Percentiles rank a stretch among this genome's conserved stretches.
phyloP scores from a whole-genome alignment of 1,140 invertebrate species.

The Hylyphantes graminicola region DNA sequence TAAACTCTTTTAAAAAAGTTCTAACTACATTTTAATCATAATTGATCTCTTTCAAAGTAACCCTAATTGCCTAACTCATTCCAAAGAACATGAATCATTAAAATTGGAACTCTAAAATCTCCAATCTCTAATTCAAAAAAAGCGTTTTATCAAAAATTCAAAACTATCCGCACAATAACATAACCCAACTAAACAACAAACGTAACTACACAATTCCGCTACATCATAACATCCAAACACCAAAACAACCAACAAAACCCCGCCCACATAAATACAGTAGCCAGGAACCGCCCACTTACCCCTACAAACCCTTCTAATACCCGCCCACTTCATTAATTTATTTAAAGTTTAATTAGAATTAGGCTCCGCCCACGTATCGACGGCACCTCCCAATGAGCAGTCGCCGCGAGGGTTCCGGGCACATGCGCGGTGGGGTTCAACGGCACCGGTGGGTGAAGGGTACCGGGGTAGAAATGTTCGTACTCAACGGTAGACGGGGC shows the following conservation, averaged over 20 bases:
- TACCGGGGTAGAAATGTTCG: background rate
- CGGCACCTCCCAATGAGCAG: background rate
- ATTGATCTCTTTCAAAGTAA: too few relatives aligned
- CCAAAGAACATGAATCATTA: too few relatives aligned
- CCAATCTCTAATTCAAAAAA: too few relatives aligned
- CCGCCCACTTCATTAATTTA: conserved; percentile 45
- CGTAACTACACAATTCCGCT: background rate
- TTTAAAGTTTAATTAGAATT: conserved; percentile 32
- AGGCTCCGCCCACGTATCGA: conserved; percentile 24
- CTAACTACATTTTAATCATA: too few relatives aligned
- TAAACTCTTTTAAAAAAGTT: too few relatives aligned
- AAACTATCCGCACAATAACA: background rate
- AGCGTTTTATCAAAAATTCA: background rate
- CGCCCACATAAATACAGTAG: conserved; percentile 21
- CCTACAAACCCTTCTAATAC: background rate
- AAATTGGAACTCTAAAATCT: too few relatives aligned
- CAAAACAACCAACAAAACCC: background rate
- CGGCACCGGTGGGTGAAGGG: conserved; percentile 15
- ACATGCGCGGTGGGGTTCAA: conserved; percentile 52
- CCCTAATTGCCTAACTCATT: too few relatives aligned
- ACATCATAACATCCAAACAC: background rate
- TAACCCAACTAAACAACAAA: background rate
- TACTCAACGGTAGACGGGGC: conserved; percentile 35
- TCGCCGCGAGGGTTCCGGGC: conserved; percentile 14
- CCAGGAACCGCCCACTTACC: background rate